These are phyloP conservation scores for Idris sp. DNA, from an alignment of 1,140 invertebrate genomes.

Conservation along the genomic window DNA sequence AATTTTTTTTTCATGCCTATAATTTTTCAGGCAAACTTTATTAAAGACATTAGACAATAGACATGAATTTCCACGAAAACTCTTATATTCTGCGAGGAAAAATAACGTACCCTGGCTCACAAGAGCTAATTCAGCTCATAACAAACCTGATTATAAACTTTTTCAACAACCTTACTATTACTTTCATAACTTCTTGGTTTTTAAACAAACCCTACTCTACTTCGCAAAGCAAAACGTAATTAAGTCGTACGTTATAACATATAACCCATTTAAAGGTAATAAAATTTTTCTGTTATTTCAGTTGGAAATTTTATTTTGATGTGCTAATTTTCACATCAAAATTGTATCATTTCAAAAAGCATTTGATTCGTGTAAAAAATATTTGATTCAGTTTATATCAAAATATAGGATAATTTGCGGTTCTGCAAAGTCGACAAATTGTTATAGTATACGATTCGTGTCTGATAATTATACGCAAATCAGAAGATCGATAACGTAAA, in stretches of 20 bases:
- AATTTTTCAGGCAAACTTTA: neutral
- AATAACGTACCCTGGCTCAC: constrained; percentile 1
- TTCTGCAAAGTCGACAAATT: constrained; percentile 29
- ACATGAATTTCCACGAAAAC: neutral
- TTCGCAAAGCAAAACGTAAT: neutral
- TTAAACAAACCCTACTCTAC: neutral
- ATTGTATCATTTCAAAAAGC: too few relatives aligned
- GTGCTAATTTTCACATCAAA: too few relatives aligned
- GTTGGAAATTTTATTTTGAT: too few relatives aligned
- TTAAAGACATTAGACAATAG: neutral
- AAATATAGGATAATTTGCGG: too few relatives aligned
- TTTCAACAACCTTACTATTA: constrained; percentile 5
- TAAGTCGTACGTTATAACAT: neutral
- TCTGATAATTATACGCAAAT: constrained; percentile 34
- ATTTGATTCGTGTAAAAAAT: too few relatives aligned
- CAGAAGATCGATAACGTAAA: constrained; percentile 28
- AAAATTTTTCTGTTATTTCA: too few relatives aligned
- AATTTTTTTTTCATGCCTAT: too few relatives aligned
- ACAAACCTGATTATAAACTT: constrained; percentile 9
- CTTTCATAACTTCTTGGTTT: neutral
- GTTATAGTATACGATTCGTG: constrained; percentile 19
- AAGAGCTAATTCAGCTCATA: constrained; percentile 3
- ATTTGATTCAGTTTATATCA: too few relatives aligned
- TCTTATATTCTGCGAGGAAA: constrained; percentile 1
- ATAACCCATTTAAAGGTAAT: too few relatives aligned